phyloP scores from a whole-genome alignment of 37 sponge, comb jelly and placozoan species.

The Beroe ovata region DNA sequence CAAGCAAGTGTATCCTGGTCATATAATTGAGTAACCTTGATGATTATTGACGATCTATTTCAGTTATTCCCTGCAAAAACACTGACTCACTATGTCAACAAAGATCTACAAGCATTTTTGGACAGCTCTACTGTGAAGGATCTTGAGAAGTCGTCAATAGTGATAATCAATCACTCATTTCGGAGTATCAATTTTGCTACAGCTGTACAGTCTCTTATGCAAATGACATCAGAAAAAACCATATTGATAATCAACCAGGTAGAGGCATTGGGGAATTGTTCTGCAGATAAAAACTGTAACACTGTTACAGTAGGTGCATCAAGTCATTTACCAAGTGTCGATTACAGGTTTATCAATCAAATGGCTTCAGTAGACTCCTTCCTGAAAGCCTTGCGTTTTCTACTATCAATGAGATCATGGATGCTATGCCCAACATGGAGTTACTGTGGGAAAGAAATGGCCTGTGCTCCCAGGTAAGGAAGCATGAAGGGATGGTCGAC shows the following conservation, averaged over 20 bases:
- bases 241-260: neutral
- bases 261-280: neutral
- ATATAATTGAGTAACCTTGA: too few species aligned
- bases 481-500: too few species aligned
- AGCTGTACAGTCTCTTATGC: neutral
- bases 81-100: neutral
- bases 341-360: neutral
- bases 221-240: neutral
- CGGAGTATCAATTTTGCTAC: neutral
- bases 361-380: neutral
- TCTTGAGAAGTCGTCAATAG: neutral
- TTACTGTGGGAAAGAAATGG: constrained; percentile 4
- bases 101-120: neutral
- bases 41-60: neutral
- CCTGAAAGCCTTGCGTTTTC: neutral
- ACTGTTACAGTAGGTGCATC: too few species aligned
- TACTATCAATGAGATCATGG: neutral
- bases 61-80: neutral
- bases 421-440: neutral
- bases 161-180: neutral
- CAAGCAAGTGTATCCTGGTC: too few species aligned
- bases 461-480: neutral
- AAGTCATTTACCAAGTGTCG: too few species aligned
- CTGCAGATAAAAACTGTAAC: too few species aligned
- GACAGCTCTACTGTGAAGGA: neutral